Conservation (phyloP, 2,113 vertebrate genomes). For the Ammodytes marinus region DNA sequence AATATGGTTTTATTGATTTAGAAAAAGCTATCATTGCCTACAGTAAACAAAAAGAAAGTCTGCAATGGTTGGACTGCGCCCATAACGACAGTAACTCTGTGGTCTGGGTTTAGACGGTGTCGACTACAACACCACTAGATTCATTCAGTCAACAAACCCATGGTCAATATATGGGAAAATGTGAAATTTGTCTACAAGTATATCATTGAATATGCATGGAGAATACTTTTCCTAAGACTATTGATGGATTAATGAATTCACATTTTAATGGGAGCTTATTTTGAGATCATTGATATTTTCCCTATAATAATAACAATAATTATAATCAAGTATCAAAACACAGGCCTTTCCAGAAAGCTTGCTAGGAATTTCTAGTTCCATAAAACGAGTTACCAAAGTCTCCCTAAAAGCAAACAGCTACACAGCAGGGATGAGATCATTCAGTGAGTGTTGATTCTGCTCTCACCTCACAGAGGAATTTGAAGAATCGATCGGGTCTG, state of each 20-base stretch:
- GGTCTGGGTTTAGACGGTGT: too few species aligned
- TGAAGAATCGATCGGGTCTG: not conserved
- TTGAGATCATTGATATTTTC: not conserved
- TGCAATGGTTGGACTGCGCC: too few species aligned
- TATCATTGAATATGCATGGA: not conserved
- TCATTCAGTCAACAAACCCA: not conserved
- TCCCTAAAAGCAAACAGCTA: not conserved
- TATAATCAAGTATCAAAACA: not conserved
- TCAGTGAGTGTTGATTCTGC: not conserved
- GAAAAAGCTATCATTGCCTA: too few species aligned
- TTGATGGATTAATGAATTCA: not conserved
- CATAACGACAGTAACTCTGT: too few species aligned
- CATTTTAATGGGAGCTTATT: not conserved
- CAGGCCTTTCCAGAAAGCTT: not conserved
- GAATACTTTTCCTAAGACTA: not conserved
- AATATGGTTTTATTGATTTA: too few species aligned
- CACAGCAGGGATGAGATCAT: not conserved
- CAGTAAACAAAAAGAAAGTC: too few species aligned
- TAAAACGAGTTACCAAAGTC: not conserved
- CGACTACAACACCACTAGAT: not conserved
- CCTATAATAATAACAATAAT: not conserved
- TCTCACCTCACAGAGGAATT: conserved; percentile 32
- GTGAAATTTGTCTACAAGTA: not conserved
- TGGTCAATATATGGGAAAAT: not conserved
- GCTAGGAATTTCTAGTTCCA: not conserved